Base-by-base conservation (phyloP, 2,113 vertebrate genomes). In the Odontophorus gujanensis region DNA sequence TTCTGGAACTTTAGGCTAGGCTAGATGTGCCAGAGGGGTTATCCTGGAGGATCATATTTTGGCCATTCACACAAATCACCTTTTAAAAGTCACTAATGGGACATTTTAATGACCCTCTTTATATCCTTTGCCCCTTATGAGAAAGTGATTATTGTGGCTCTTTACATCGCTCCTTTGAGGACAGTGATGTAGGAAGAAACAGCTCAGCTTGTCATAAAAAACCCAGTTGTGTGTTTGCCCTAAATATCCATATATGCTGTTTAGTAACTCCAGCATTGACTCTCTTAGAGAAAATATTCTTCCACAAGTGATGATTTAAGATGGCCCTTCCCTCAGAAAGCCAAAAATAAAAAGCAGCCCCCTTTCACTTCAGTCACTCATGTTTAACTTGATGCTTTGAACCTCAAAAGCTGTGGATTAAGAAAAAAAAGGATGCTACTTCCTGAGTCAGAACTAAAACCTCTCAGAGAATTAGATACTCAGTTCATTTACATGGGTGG, bases 31-130 rank as follows among this genome's bases (percentile, higher is more conserved):
- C 72, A 79, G 12, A 89, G 19, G 32, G 38, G 42, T 84, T 85
- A 74, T 85, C 72, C 61, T 78, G 51, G 47, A 87, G 73, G 48
- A 81, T 8, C 75, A 24, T 7, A 1, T 69, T 11, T 81, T 84
- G 83, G 36, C 58, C 5, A 3, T 77, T 75, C 47, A 73, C 55
- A 89, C 53, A 95, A 96, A 93, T 84, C 76, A 81, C 20, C 63
- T 83, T 93, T 91, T 78, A 84, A 87, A 95, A 92, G 69, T 84
- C 0, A 0, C 72, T 76, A 83, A 85, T 67, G 34, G 34, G 58
- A 68, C 84, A 86, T 92, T 93, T 96, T 95, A 94, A 94, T 87
- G 82, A 83, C 38, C 15, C 22, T 50, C 26, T 79, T 3, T 89
- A 78, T 90, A 90, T 96, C 58, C 45, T 72, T 94, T 85, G 36